Percentiles rank a stretch among this genome's conserved stretches.
Evolutionary conservation across 2,113 vertebrate genomes (phyloP).

Genomic region (Oceanodroma tethys): DNA sequence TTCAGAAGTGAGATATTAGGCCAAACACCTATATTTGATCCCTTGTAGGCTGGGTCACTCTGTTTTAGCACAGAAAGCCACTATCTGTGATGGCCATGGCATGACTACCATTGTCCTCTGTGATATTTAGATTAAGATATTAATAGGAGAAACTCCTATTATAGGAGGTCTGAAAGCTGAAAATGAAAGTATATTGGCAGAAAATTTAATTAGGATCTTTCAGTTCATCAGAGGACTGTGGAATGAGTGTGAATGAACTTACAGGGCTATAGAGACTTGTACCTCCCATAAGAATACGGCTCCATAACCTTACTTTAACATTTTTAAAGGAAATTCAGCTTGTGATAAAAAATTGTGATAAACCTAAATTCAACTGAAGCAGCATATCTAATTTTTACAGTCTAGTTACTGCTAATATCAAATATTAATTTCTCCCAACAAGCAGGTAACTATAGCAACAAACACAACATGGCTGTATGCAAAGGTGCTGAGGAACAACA

Average conservation of each 20-base stretch:
- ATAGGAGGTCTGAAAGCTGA: not conserved
- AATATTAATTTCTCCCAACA: conserved; percentile 36
- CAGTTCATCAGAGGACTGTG: not conserved
- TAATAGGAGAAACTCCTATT: not conserved
- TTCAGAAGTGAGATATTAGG: not conserved
- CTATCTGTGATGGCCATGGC: not conserved
- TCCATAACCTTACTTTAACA: not conserved
- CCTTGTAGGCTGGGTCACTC: not conserved
- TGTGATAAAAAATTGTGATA: not conserved
- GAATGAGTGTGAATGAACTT: not conserved
- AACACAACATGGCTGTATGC: not conserved
- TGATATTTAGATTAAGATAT: not conserved
- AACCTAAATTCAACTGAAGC: conserved; percentile 7
- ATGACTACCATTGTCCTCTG: not conserved
- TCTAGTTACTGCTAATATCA: conserved; percentile 25
- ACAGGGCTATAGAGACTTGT: not conserved
- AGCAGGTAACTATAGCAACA: conserved; percentile 56
- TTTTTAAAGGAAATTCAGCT: not conserved
- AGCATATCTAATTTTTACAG: conserved; percentile 37
- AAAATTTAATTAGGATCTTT: conserved; percentile 2
- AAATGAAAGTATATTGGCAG: not conserved
- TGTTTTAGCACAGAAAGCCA: not conserved
- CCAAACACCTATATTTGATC: not conserved
- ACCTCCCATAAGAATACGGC: not conserved
- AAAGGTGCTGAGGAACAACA: not conserved